These are phyloP conservation scores for Elysia crispata DNA, from an alignment of 2,888 invertebrate genomes.

Conservation along the genomic window DNA sequence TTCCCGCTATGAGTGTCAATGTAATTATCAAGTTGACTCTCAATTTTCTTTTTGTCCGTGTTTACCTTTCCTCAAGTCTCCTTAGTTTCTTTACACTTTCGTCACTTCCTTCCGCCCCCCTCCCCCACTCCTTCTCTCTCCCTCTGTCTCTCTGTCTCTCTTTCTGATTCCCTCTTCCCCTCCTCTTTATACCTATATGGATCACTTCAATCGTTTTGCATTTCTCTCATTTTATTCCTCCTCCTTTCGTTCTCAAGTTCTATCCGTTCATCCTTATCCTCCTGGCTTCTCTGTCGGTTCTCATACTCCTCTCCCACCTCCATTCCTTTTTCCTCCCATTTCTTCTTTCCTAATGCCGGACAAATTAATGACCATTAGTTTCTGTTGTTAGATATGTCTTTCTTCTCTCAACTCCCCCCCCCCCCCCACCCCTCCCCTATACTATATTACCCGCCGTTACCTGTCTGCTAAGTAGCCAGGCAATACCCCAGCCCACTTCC, in stretches of 20 bases:
- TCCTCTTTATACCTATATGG: not conserved
- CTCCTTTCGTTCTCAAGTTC: not conserved
- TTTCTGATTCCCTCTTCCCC: constrained; percentile 21
- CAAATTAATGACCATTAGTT: too few relatives aligned
- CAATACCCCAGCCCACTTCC: not conserved
- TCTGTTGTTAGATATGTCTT: too few relatives aligned
- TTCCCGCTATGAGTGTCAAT: constrained; percentile 6
- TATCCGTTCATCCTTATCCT: not conserved
- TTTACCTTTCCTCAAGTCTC: constrained; percentile 9
- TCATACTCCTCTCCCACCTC: constrained; percentile 3
- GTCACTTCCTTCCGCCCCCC: constrained; percentile 61
- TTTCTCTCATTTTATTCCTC: too few relatives aligned
- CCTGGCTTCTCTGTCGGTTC: not conserved
- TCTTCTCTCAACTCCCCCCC: too few relatives aligned
- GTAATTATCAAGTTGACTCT: not conserved
- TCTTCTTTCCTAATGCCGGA: too few relatives aligned
- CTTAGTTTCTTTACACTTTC: constrained; percentile 58
- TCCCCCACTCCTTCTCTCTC: constrained; percentile 41
- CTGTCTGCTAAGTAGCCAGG: too few relatives aligned
- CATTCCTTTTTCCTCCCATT: too few relatives aligned
- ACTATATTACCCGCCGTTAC: too few relatives aligned
- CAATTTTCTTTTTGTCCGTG: not conserved
- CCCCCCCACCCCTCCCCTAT: too few relatives aligned
- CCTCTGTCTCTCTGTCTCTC: constrained; percentile 25
- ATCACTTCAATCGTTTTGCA: too few relatives aligned